phyloP scores from a whole-genome alignment of 2,797 vertebrate species.

The Lithobates sylvaticus region DNA sequence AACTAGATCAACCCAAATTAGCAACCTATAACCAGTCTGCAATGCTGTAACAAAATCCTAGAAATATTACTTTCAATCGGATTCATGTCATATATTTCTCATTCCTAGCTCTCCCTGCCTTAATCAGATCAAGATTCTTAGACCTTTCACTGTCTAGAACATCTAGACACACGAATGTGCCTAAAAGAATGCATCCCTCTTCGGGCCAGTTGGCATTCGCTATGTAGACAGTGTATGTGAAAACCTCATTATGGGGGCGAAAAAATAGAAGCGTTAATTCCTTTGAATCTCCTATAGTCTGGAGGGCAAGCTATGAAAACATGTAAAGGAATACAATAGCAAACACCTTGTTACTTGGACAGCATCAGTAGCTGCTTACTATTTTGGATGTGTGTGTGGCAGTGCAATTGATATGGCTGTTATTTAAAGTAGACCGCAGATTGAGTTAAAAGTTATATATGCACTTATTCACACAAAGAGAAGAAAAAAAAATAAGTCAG shows the following conservation, averaged over 20 bases:
- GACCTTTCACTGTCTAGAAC: conserved; percentile 35
- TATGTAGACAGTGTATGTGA: conserved; percentile 62
- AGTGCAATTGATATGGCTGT: too few relatives aligned
- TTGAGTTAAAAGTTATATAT: too few relatives aligned
- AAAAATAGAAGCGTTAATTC: conserved; percentile 68
- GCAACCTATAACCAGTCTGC: background rate
- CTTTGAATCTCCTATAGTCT: conserved; percentile 57
- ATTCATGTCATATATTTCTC: conserved; percentile 58
- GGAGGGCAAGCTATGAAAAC: conserved; percentile 38
- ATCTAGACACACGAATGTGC: conserved; percentile 37
- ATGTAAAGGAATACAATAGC: conserved; percentile 32
- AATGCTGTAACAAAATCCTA: conserved; percentile 39
- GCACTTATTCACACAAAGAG: too few relatives aligned
- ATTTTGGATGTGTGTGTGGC: background rate
- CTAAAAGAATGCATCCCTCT: conserved; percentile 63
- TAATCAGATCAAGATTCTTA: conserved; percentile 61
- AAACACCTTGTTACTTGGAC: conserved; percentile 43
- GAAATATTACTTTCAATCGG: conserved; percentile 35
- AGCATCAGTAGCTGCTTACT: background rate
- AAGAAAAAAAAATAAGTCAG: too few relatives aligned
- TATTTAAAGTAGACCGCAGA: too few relatives aligned
- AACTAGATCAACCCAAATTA: conserved; percentile 18
- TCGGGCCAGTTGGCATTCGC: conserved; percentile 64
- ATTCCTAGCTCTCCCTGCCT: conserved; percentile 54
- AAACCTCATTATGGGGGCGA: conserved; percentile 64